A percentile compares a stretch with the other conserved stretches of the same genome.
Conservation (phyloP, 1,140 invertebrate genomes). For the Calliopsis andreniformis region DNA sequence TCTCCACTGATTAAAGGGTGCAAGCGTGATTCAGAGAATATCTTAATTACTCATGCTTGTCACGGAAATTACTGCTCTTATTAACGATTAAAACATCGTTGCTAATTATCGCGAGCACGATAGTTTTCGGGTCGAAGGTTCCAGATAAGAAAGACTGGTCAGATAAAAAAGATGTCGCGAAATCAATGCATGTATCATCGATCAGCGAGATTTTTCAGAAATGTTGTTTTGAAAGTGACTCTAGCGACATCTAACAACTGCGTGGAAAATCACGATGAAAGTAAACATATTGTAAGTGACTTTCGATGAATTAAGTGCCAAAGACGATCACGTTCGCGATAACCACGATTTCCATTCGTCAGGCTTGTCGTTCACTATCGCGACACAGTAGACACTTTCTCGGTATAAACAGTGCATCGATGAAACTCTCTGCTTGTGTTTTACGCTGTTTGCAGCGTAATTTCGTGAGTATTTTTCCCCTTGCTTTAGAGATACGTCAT, state of each 20-base stretch:
- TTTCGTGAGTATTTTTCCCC: conserved; percentile 32
- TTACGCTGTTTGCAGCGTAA: conserved; percentile 32
- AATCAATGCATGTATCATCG: not conserved
- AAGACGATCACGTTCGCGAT: not conserved
- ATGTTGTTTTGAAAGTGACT: conserved; percentile 6
- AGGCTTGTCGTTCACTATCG: not conserved
- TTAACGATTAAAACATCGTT: not conserved
- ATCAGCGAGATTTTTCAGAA: not conserved
- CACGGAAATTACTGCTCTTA: not conserved
- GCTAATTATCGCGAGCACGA: not conserved
- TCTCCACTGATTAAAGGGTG: not conserved
- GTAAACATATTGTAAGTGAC: conserved; percentile 18
- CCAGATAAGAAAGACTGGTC: no score
- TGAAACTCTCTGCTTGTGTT: conserved; percentile 12
- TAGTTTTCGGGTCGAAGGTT: not conserved
- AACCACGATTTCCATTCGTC: not conserved
- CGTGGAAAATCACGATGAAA: not conserved
- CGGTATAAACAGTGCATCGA: not conserved
- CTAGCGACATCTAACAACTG: conserved; percentile 35
- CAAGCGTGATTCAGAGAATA: conserved; percentile 19
- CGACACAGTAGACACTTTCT: not conserved
- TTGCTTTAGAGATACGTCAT: not conserved
- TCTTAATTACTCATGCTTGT: not conserved
- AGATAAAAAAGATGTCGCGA: no score
- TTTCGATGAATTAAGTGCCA: conserved; percentile 2